These are phyloP conservation scores for Bucco capensis DNA, from an alignment of 2,113 vertebrate species.

Conservation along the genomic window DNA sequence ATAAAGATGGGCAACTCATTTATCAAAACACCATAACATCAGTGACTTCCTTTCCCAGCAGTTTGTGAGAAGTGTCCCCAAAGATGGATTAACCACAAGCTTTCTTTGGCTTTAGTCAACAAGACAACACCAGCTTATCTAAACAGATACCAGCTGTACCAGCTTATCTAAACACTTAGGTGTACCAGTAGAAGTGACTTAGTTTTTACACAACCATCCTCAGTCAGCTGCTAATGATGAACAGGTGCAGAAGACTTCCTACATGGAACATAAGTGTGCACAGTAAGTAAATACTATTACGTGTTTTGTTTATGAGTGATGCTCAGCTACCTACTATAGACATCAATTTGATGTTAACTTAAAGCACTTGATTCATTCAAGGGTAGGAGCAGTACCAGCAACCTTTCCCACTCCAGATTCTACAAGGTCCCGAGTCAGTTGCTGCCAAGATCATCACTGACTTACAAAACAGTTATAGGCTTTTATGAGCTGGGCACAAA, in stretches of 20 bases:
- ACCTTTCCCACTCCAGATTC: neutral
- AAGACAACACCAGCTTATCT: neutral
- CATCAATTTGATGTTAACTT: neutral
- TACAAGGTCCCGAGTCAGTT: neutral
- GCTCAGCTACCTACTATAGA: neutral
- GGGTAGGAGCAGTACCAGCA: neutral
- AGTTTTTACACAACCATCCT: neutral
- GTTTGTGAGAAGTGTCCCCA: neutral
- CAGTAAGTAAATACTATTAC: neutral
- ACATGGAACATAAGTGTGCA: neutral
- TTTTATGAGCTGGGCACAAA: neutral
- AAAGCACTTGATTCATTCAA: neutral
- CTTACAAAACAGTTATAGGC: no score
- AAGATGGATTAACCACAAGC: neutral
- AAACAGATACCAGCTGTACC: neutral
- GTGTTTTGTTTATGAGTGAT: neutral
- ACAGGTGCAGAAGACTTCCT: neutral
- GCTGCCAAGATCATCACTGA: neutral
- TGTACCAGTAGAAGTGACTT: neutral
- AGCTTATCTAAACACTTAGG: neutral
- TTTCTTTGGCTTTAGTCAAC: neutral
- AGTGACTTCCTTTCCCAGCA: neutral
- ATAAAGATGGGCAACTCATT: neutral
- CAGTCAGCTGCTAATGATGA: neutral
- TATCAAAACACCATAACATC: neutral